phyloP scores from a whole-genome alignment of 2,888 invertebrate genomes.

The Orchesellides sinensis region DNA sequence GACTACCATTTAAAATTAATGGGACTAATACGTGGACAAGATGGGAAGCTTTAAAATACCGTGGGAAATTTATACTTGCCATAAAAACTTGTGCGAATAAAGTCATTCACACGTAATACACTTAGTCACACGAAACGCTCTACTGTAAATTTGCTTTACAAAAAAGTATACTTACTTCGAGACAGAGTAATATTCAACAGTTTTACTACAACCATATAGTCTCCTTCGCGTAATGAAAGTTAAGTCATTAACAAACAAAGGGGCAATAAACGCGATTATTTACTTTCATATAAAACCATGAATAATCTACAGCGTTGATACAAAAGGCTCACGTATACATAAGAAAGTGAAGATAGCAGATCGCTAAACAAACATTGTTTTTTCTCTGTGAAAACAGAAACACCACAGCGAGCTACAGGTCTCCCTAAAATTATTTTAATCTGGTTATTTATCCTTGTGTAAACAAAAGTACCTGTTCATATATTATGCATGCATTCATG shows the following conservation, averaged over 20 bases:
- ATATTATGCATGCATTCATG: too few species aligned
- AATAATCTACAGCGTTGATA: conserved; percentile 31
- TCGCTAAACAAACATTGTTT: conserved; percentile 29
- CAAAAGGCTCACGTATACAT: not conserved
- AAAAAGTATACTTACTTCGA: not conserved
- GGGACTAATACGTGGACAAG: too few species aligned
- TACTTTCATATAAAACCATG: conserved; percentile 43
- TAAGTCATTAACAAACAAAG: conserved; percentile 31
- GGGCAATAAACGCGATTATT: conserved; percentile 33
- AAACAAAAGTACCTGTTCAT: too few species aligned
- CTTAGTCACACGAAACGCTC: not conserved
- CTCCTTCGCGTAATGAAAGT: not conserved
- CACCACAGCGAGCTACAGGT: too few species aligned
- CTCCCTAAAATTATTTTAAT: too few species aligned
- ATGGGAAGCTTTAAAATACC: conserved; percentile 8
- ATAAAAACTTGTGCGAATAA: not conserved
- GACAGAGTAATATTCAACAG: not conserved
- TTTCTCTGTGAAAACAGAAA: not conserved
- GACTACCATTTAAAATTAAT: not conserved
- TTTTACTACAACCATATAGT: conserved; percentile 5
- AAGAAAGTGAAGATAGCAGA: conserved; percentile 6
- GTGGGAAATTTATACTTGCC: conserved; percentile 23
- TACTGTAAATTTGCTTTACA: not conserved
- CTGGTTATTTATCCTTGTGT: too few species aligned
- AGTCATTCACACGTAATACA: not conserved